These are phyloP conservation scores for Achatina immaculata DNA, from an alignment of 1,140 invertebrate species.

Conservation along the genomic window DNA sequence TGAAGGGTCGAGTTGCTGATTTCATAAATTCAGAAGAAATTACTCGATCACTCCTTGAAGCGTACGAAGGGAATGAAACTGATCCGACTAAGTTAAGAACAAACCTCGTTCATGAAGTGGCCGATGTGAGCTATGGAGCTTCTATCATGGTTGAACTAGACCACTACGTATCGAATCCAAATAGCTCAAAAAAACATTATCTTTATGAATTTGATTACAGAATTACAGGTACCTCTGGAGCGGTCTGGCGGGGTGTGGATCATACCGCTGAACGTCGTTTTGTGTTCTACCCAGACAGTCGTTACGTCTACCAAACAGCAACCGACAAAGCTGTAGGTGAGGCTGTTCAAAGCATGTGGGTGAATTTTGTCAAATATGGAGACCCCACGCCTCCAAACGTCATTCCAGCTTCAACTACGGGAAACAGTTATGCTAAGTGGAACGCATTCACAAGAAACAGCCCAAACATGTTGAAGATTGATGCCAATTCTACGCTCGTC, in stretches of 20 bases:
- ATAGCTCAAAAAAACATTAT: background rate
- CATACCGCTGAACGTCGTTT: conserved; percentile 1
- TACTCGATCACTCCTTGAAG: background rate
- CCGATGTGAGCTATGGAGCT: background rate
- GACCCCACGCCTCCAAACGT: background rate
- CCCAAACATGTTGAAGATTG: background rate
- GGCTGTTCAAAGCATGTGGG: conserved; percentile 19
- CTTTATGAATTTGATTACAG: conserved; percentile 24
- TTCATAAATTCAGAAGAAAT: conserved; percentile 1
- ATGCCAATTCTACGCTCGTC: background rate
- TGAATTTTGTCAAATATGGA: conserved; percentile 14
- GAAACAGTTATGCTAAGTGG: background rate
- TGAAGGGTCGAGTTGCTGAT: background rate
- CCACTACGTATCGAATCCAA: background rate
- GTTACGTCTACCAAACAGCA: background rate
- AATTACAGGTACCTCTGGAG: background rate
- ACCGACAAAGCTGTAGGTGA: conserved; percentile 5
- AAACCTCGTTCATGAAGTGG: background rate
- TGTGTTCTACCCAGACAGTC: conserved; percentile 2
- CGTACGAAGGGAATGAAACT: conserved; percentile 2
- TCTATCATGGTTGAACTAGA: background rate
- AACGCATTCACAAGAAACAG: background rate
- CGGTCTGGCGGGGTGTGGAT: conserved; percentile 3
- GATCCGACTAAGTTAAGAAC: background rate
- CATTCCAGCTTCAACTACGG: background rate